These are phyloP conservation scores for Solenodon paradoxus DNA, from an alignment of 2,113 vertebrate genomes.

Conservation along the genomic window DNA sequence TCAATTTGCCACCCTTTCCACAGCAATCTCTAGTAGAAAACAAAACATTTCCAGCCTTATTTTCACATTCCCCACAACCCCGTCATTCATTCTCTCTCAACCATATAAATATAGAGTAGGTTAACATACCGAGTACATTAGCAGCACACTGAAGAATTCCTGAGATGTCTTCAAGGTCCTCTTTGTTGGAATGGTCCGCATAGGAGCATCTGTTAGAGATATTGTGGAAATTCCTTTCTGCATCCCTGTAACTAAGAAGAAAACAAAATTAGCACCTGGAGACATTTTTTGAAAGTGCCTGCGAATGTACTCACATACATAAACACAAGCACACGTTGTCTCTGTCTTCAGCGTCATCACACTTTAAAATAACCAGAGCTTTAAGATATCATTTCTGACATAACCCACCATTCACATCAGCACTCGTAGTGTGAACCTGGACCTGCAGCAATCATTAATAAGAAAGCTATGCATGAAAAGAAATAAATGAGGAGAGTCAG, in stretches of 20 bases:
- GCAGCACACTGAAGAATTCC: constrained; percentile 96
- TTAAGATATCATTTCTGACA: background rate
- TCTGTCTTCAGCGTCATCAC: background rate
- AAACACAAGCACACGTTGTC: background rate
- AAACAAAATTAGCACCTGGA: constrained; percentile 61
- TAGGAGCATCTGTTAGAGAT: constrained; percentile 91
- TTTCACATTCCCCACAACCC: background rate
- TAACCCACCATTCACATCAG: background rate
- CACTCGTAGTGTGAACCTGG: background rate
- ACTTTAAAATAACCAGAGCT: background rate
- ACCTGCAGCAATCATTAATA: background rate
- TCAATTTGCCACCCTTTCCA: background rate
- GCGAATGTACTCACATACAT: background rate
- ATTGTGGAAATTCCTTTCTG: constrained; percentile 88
- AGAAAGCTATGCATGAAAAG: background rate
- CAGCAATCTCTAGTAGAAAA: background rate
- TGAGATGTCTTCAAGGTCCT: constrained; percentile 92
- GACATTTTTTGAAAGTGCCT: background rate
- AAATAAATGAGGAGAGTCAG: background rate
- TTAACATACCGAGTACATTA: constrained; percentile 92
- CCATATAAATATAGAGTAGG: constrained; percentile 23
- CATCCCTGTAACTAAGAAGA: constrained; percentile 88
- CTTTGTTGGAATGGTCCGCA: constrained; percentile 89
- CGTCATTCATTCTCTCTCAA: background rate
- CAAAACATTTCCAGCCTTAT: background rate